Conservation (phyloP, 2,113 vertebrate genomes). For the Rhynchopsitta pachyrhyncha region DNA sequence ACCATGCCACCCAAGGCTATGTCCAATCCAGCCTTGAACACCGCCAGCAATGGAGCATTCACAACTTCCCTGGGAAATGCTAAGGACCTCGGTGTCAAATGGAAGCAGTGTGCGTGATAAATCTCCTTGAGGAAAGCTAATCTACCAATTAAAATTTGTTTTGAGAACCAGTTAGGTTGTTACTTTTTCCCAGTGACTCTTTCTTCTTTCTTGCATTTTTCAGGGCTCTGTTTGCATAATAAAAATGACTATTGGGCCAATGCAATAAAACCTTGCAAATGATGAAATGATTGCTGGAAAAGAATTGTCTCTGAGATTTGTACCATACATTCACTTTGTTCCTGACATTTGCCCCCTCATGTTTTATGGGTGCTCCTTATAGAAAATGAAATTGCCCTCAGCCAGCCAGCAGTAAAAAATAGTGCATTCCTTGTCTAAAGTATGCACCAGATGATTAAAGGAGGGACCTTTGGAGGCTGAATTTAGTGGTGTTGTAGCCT, state of each 20-base stretch:
- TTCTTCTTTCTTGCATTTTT: neutral
- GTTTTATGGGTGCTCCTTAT: neutral
- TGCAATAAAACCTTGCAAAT: neutral
- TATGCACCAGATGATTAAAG: neutral
- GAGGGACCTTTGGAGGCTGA: neutral
- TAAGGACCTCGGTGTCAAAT: neutral
- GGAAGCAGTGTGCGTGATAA: neutral
- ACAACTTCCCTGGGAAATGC: neutral
- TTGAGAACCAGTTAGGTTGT: neutral
- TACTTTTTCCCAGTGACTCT: neutral
- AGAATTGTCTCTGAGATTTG: neutral
- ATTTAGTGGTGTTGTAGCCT: neutral
- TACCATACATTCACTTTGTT: neutral
- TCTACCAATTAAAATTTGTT: neutral
- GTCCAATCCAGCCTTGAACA: no score
- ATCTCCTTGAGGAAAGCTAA: neutral
- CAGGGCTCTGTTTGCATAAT: neutral
- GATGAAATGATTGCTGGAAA: constrained; percentile 1
- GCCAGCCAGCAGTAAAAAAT: neutral
- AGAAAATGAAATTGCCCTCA: neutral
- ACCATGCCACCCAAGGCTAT: no score
- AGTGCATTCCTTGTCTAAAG: neutral
- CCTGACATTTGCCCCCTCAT: neutral
- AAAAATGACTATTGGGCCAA: neutral
- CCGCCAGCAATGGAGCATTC: no score